phyloP scores from a whole-genome alignment of 2,888 invertebrate species.

The Masnerella sp. region DNA sequence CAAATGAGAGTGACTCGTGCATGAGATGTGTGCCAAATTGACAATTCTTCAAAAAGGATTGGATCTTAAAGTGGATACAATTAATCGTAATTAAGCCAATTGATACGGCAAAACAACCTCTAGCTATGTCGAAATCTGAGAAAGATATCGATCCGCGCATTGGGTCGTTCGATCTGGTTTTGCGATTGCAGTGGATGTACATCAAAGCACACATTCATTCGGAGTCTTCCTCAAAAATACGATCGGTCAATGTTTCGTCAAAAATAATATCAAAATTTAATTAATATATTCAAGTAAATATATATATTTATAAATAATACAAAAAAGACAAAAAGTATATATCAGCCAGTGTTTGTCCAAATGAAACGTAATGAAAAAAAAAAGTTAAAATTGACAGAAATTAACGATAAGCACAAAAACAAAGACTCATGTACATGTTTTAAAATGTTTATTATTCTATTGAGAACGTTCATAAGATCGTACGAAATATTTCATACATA shows the following conservation, averaged over 20 bases:
- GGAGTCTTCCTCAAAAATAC: slow-evolving; percentile 59
- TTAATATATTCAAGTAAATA: too few relatives aligned
- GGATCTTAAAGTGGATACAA: background rate
- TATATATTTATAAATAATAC: too few relatives aligned
- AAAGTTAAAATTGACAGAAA: too few relatives aligned
- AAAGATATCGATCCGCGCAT: slow-evolving; percentile 46
- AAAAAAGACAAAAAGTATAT: too few relatives aligned
- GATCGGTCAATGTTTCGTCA: slow-evolving; percentile 15
- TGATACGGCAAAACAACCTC: slow-evolving; percentile 26
- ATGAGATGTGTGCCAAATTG: slow-evolving; percentile 71
- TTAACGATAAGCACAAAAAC: slow-evolving; percentile 31
- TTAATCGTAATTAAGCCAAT: background rate
- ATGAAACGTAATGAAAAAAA: too few relatives aligned
- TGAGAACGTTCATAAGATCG: slow-evolving; percentile 44
- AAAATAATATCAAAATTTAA: slow-evolving; percentile 1
- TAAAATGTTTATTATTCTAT: slow-evolving; percentile 49
- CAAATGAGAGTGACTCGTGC: slow-evolving; percentile 58
- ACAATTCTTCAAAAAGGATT: slow-evolving; percentile 9
- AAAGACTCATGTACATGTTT: slow-evolving; percentile 16
- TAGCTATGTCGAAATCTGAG: slow-evolving; percentile 40
- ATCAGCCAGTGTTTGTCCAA: too few relatives aligned
- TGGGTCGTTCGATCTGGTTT: slow-evolving; percentile 75
- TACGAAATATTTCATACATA: slow-evolving; percentile 63
- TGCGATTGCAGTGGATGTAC: slow-evolving; percentile 76
- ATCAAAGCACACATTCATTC: slow-evolving; percentile 75